phyloP scores from a whole-genome alignment of 2,888 invertebrate species.

The Dendrolimus houi region DNA sequence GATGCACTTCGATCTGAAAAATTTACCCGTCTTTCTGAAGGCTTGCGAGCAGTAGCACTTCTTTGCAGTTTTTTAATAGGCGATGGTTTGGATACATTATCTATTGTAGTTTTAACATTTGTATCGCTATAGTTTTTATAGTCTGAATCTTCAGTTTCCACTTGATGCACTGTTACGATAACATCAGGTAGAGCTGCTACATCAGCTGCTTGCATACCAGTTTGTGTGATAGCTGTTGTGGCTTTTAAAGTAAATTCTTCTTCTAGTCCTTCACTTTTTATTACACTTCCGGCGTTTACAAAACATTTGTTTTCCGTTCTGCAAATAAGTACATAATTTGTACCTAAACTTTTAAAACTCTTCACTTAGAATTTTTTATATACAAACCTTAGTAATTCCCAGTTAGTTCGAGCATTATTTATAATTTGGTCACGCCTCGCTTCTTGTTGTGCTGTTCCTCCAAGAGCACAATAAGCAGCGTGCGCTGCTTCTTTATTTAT shows the following conservation, averaged over 20 bases:
- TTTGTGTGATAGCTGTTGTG: slow-evolving; percentile 28
- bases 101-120: slow-evolving; percentile 28
- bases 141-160: slow-evolving; percentile 46
- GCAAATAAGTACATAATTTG: slow-evolving; percentile 9
- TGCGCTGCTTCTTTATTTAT: slow-evolving; percentile 85
- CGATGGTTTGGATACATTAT: slow-evolving; percentile 25
- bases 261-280: slow-evolving; percentile 42
- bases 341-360: too few species aligned
- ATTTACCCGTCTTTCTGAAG: slow-evolving; percentile 66
- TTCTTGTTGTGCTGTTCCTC: slow-evolving; percentile 70
- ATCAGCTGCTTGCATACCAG: slow-evolving; percentile 36
- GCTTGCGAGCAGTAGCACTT: slow-evolving; percentile 62
- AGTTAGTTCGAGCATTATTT: slow-evolving; percentile 90
- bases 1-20: slow-evolving; percentile 75
- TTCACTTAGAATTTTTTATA: neutral
- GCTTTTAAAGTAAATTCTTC: slow-evolving; percentile 46
- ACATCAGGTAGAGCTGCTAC: slow-evolving; percentile 42
- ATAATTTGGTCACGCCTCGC: slow-evolving; percentile 89
- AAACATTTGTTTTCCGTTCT: slow-evolving; percentile 82
- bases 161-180: slow-evolving; percentile 40
- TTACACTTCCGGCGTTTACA: slow-evolving; percentile 36
- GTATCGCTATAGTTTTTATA: slow-evolving; percentile 39
- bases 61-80: slow-evolving; percentile 50
- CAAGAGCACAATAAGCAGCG: slow-evolving; percentile 79
- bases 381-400: slow-evolving; percentile 81